phyloP scores from a whole-genome alignment of 1,140 invertebrate genomes.

The Heterodera carotae region DNA sequence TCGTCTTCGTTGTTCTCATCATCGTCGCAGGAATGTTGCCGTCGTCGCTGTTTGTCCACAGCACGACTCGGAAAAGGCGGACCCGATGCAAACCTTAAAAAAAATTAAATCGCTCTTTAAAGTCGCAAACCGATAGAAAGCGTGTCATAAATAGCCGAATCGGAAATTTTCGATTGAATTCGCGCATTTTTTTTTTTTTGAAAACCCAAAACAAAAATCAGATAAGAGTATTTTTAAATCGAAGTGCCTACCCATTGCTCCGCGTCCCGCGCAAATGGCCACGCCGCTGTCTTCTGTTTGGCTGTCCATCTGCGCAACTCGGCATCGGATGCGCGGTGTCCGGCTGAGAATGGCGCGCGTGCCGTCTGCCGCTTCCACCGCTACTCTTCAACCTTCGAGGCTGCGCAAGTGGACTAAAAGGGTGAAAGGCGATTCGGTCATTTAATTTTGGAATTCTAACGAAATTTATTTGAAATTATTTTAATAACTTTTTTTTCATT shows the following conservation, averaged over 20 bases:
- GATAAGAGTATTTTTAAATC: not conserved
- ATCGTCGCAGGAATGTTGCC: slow-evolving; percentile 6
- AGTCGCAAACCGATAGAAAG: no score
- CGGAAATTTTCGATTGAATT: no score
- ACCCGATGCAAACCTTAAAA: slow-evolving; percentile 49
- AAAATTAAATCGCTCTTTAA: not conserved
- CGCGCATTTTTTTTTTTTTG: not conserved
- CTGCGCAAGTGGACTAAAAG: not conserved
- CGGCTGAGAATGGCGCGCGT: slow-evolving; percentile 13
- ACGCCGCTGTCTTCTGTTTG: not conserved
- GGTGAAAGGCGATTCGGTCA: no score
- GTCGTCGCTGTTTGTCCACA: slow-evolving; percentile 37
- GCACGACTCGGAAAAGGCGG: slow-evolving; percentile 53
- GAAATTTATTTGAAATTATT: no score
- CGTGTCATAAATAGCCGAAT: no score
- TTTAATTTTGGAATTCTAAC: no score
- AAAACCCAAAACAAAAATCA: not conserved
- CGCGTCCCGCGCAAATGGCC: slow-evolving; percentile 56
- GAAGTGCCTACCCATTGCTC: slow-evolving; percentile 36
- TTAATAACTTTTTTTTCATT: no score
- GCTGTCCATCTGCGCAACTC: slow-evolving; percentile 14
- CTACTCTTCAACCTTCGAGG: not conserved
- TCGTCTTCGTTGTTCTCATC: not conserved
- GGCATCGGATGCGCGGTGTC: slow-evolving; percentile 3
- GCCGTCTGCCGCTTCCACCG: not conserved